phyloP scores from a whole-genome alignment of 2,113 vertebrate genomes.

The Illadopsis cleaveri region DNA sequence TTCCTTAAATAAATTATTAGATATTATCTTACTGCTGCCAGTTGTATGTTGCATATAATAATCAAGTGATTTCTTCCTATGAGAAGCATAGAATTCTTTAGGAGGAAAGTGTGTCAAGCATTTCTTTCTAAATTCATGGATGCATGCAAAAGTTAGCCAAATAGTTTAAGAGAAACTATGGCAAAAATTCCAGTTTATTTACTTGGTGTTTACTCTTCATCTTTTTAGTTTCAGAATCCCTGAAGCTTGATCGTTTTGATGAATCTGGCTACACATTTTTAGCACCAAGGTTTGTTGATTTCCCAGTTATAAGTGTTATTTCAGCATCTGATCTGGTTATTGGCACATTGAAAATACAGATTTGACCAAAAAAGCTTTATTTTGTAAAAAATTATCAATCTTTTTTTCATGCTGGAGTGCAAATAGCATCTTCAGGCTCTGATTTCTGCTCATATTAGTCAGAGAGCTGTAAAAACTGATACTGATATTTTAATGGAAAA shows the following conservation, averaged over 20 bases:
- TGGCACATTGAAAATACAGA: not conserved
- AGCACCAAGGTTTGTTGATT: conserved; percentile 88
- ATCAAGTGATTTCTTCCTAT: not conserved
- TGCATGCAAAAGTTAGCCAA: not conserved
- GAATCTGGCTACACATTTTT: conserved; percentile 90
- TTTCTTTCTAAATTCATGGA: not conserved
- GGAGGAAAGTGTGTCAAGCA: not conserved
- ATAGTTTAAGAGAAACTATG: not conserved
- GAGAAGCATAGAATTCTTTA: not conserved
- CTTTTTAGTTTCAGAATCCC: conserved; percentile 83
- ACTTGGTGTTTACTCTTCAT: conserved; percentile 32
- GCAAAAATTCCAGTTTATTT: not conserved
- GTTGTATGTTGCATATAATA: not conserved
- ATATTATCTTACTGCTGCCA: not conserved
- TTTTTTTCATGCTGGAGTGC: not conserved
- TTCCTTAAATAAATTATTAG: not conserved
- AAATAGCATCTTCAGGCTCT: not conserved
- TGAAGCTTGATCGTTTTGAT: conserved; percentile 87
- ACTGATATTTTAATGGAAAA: not conserved
- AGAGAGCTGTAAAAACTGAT: not conserved
- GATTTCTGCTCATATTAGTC: not conserved
- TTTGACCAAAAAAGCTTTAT: not conserved
- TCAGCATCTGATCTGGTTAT: not conserved
- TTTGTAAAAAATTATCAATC: not conserved
- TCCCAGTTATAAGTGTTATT: not conserved